Base-by-base conservation (phyloP, 2,113 vertebrate species). In the Cebidichthys violaceus region DNA sequence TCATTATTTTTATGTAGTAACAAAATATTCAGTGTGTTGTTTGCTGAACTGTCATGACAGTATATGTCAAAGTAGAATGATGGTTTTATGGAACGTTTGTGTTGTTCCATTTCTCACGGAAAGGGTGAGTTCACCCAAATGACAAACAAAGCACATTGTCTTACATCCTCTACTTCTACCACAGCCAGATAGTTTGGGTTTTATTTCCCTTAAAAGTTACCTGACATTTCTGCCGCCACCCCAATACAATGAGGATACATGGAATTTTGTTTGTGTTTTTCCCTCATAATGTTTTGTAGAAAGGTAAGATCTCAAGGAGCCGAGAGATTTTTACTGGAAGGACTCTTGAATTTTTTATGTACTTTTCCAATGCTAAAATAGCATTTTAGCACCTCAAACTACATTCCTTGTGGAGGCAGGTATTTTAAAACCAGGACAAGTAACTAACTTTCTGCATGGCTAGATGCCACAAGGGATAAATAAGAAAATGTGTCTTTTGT, bases 41-140 rank as follows among this genome's bases (percentile, higher is more conserved):
- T 4, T 60, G 71, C 57, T 24, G 6, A 35, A 6, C 14, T 62
- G 41, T 60, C 37, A 22, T 1, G 1, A 35, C 14, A 72, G 29
- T 43, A 15, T 7, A 22, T 13, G 33, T 74, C 24, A 22, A 70
- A 62, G 4, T 9, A 13, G 11, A 74, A 31, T 31, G 5, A 57
- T 31, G 22, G 2, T 24, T 47, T 61, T 33, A 5, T 31, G 18
- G 5, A 6, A 4, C 9, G 20, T 27, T 15, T 33, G 11, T 27
- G 22, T n/a, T 75, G 31, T 67, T 73, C 3, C 9, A 52, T 69
- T 73, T 33, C 22, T 70, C 17, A 65, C 41, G 31, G 24, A 79
- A 37, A 75, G 6, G 27, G 15, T 55, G 17, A 45, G 20, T 18
- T 66, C 3, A 39, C 37, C 14, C 20, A 66, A 39, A 66, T n/a